Evolutionary conservation across 1,140 invertebrate genomes (phyloP), one percentile per base, ranked within the genome.

Genomic region (Cydia strobilella): DNA sequence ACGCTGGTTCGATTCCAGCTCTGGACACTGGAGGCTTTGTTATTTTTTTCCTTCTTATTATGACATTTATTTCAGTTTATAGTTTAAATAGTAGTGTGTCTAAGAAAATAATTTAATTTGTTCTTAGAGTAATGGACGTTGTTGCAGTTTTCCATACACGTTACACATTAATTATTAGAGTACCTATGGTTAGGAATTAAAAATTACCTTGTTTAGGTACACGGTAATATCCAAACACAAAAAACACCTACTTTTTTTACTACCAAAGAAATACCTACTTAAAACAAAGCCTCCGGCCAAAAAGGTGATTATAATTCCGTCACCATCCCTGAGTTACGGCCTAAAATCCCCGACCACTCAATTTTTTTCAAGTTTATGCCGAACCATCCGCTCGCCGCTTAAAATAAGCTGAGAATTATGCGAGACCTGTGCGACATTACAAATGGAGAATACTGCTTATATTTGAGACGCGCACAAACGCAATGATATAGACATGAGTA

Each of bases 341-440:
- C 65, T 39, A 18, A 31, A 69, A 69, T 69, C 65, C 65, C 65
- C 7, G 31, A 5, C 15, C 63, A n/a, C 62, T 63, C 63, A 5
- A 20, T 3, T 35, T 35, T 35, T 35, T 69, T 69, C 31, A 35
- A 31, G 31, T 18, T 35, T 65, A 27, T 35, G 63, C 25, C 27
- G 27, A 65, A 27, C 12, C 63, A 27, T 65, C 63, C 27, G 63
- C 23, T n/a, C 25, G 65, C 15, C 35, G 23, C 65, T 69, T 69
- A 69, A 69, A 69, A 39, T 69, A 42, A 69, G 35, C 27, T 35
- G 7, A n/a, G 65, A 69, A 69, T 69, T 69, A 69, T 69, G 65
- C 65, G 13, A 7, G n/a, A 39, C 65, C 65, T 39, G 65, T 2
- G 65, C 18, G 27, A 69, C 27, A 69, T 69, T 35, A 69, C 65